A percentile compares a stretch with the other conserved stretches of the same genome.
Evolutionary conservation across 2,113 vertebrate species (phyloP).

Genomic region (Rostratula benghalensis): DNA sequence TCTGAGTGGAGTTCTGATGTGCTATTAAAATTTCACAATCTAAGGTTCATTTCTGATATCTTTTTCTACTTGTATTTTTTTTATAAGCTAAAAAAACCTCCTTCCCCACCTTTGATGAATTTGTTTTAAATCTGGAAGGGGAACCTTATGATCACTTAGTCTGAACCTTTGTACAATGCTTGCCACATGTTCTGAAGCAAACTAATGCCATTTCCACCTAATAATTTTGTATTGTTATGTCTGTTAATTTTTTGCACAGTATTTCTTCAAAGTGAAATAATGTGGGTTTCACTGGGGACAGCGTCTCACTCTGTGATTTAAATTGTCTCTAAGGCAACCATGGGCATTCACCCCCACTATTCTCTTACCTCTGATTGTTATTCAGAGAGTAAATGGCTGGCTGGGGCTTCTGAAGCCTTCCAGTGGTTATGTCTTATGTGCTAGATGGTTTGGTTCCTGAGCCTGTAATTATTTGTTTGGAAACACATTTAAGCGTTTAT

Average conservation of each 20-base stretch:
- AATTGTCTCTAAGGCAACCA: neutral
- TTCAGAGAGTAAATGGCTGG: neutral
- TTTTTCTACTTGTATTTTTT: neutral
- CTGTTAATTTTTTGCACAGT: neutral
- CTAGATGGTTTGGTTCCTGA: neutral
- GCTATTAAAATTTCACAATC: neutral
- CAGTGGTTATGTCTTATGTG: neutral
- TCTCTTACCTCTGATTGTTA: neutral
- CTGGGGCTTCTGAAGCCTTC: neutral
- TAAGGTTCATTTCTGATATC: neutral
- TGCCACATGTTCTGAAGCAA: neutral
- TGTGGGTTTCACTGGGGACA: neutral
- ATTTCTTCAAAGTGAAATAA: neutral
- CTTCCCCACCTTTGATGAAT: accelerated
- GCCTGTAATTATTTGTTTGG: neutral
- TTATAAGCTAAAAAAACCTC: neutral
- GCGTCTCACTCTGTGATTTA: neutral
- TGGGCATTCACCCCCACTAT: neutral
- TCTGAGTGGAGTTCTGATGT: neutral
- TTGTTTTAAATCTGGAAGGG: neutral
- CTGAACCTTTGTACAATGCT: neutral
- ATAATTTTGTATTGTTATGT: neutral
- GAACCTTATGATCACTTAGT: neutral
- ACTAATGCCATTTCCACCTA: neutral
- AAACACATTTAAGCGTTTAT: neutral